Evolutionary conservation across 1,140 invertebrate genomes (phyloP).

Genomic region (Drosophila sproati): DNA sequence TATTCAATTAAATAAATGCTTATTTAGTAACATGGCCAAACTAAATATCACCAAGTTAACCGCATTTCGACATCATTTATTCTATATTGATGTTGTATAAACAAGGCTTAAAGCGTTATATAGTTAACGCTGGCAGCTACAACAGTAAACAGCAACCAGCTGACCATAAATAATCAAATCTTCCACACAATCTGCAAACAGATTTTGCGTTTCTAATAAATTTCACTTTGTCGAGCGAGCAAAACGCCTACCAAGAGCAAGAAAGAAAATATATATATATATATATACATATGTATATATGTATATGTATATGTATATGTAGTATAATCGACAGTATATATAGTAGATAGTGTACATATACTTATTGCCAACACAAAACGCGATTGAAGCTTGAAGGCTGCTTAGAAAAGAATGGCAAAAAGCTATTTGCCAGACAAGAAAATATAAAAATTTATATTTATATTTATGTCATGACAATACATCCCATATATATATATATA

Average conservation of each 20-base stretch:
- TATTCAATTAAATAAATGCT: no score
- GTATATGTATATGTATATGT: not conserved
- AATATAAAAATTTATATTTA: constrained; percentile 73
- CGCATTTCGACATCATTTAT: no score
- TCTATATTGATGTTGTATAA: not conserved
- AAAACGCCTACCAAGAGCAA: constrained; percentile 14
- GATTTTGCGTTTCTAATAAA: constrained; percentile 82
- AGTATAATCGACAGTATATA: not conserved
- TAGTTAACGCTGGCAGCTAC: constrained; percentile 6
- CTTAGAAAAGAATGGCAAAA: constrained; percentile 40
- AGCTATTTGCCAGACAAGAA: constrained; percentile 65
- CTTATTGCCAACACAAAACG: constrained; percentile 6
- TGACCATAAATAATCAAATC: constrained; percentile 82
- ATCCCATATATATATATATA: constrained; percentile 1
- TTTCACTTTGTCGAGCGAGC: constrained; percentile 71
- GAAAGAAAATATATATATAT: constrained; percentile 8
- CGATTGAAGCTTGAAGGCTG: constrained; percentile 37
- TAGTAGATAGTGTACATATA: constrained; percentile 8
- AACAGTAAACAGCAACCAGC: constrained; percentile 42
- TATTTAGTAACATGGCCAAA: no score
- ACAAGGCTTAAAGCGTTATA: not conserved
- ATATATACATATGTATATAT: not conserved
- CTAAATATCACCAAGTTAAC: no score
- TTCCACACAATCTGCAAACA: constrained; percentile 80
- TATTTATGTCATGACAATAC: constrained; percentile 54